Evolutionary conservation across 2,797 vertebrate species (phyloP).

Genomic region (Dendrocincla fuliginosa): DNA sequence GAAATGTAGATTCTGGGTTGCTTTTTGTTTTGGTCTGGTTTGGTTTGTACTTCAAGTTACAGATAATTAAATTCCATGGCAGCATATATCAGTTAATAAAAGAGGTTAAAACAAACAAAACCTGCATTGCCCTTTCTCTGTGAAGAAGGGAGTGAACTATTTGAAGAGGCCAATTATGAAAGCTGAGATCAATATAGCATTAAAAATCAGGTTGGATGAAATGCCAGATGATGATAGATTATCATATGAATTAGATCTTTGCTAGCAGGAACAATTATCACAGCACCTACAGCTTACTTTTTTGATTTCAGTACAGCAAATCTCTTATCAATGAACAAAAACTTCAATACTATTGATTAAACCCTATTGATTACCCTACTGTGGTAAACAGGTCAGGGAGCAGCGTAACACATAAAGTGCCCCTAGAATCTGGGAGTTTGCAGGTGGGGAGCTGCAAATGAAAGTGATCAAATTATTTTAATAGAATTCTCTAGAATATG

Average conservation of each 20-base stretch:
- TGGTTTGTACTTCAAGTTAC: not conserved
- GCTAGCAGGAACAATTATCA: slow-evolving; percentile 14
- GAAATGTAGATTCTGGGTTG: not conserved
- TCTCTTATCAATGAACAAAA: slow-evolving; percentile 8
- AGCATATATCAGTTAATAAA: not conserved
- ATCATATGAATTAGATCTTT: slow-evolving; percentile 43
- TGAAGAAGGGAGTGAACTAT: not conserved
- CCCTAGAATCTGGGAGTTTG: not conserved
- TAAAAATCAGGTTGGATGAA: slow-evolving; percentile 33
- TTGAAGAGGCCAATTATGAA: slow-evolving; percentile 1
- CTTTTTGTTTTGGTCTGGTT: not conserved
- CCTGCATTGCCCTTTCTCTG: not conserved
- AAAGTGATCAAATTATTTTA: not conserved
- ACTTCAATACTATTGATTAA: not conserved
- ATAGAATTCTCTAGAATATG: not conserved
- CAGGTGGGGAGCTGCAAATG: not conserved
- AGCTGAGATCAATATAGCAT: slow-evolving; percentile 33
- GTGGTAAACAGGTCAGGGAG: not conserved
- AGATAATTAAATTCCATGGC: not conserved
- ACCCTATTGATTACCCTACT: not conserved
- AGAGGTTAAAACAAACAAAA: not conserved
- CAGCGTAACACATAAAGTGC: not conserved
- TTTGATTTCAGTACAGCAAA: slow-evolving; percentile 4
- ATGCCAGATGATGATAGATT: not conserved
- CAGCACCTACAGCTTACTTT: slow-evolving; percentile 16